Evolutionary conservation across 2,113 vertebrate genomes (phyloP).

Genomic region (Gorsachius goisagi): DNA sequence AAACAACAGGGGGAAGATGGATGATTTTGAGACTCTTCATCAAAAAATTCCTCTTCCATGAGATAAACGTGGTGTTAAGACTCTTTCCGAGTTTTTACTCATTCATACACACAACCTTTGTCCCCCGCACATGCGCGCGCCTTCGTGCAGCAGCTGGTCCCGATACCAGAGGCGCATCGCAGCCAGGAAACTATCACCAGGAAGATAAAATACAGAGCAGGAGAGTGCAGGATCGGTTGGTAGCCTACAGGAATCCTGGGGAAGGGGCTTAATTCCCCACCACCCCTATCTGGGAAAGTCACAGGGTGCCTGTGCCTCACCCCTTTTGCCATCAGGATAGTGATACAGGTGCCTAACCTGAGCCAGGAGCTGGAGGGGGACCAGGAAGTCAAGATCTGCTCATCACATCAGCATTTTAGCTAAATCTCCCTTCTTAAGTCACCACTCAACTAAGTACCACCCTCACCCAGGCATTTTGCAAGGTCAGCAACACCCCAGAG

Average conservation of each 20-base stretch:
- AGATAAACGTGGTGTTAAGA: neutral
- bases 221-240: neutral
- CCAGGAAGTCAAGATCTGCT: neutral
- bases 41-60: slow-evolving; percentile 44
- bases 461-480: neutral
- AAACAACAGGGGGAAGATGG: neutral
- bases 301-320: rapidly evolving
- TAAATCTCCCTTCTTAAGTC: neutral
- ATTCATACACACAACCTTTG: neutral
- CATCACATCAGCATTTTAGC: neutral
- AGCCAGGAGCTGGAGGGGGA: neutral
- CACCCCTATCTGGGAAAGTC: neutral
- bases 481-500: neutral
- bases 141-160: slow-evolving; percentile 9
- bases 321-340: neutral
- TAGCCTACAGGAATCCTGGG: neutral
- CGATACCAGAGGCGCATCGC: neutral
- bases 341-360: neutral
- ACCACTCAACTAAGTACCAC: neutral
- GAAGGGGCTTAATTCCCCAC: neutral
- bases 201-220: slow-evolving; percentile 29
- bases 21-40: neutral
- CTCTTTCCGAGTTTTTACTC: neutral
- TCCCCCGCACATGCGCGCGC: neutral
- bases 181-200: slow-evolving; percentile 51